Base-by-base conservation (phyloP, 2,113 vertebrate genomes). In the Mus spicilegus region DNA sequence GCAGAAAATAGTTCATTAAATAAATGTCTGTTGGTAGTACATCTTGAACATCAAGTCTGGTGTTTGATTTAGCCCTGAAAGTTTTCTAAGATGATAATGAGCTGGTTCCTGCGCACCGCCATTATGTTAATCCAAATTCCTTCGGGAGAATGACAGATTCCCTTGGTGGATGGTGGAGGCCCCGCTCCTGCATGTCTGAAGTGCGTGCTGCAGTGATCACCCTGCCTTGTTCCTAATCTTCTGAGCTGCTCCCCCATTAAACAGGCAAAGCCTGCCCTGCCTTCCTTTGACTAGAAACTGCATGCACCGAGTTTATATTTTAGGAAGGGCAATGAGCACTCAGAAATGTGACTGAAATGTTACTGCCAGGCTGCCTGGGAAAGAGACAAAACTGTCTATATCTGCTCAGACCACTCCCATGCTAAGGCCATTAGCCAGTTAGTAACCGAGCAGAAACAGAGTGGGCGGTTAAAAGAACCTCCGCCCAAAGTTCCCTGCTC, bases 121-220 rank as follows among this genome's bases (percentile, higher is more conserved):
- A 97, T 98, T 98, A 98, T 97, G 96, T 95, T 98, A 98, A 98
- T 98, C 95, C 93, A 97, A 95, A 97, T 97, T 98, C 97, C 97
- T 98, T 98, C 96, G 97, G 97, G 90, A 98, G 94, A 95, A 95
- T 97, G 96, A 97, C 97, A 98, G 95, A 97, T 97, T 72, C 92
- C 82, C 94, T 94, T 98, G 98, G 97, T 81, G 96, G 95, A 90
- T 98, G 96, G 98, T 96, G 95, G 96, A 97, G 94, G 72, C 90
- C 97, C 97, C 10, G 12, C 77, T 72, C 70, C 98, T 89, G 42
- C 54, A 22, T 91, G 85, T 77, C 97, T 96, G 91, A 96, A 95
- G 90, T 80, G 54, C 90, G 69, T 61, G 89, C 95, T 96, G 90
- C 82, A 90, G 91, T 92, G 96, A 95, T 95, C 95, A 49, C 98